Conservation (phyloP, 2,113 vertebrate species). For the Oncorhynchus keta region DNA sequence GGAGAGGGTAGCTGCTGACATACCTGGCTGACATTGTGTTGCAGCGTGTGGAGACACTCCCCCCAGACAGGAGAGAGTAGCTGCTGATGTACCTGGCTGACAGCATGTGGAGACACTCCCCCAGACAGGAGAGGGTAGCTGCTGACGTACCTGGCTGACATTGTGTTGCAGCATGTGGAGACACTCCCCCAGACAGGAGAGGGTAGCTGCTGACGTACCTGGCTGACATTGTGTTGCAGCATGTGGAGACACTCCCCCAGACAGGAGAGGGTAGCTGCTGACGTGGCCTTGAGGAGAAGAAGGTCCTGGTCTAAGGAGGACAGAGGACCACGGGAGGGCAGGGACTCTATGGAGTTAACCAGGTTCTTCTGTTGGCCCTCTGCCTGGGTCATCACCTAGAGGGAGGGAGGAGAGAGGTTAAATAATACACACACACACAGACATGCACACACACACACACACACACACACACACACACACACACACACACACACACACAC, state of each 20-base stretch:
- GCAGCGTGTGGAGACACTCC: too few relatives aligned
- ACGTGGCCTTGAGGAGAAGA: conserved; percentile 96
- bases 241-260: conserved; percentile 94
- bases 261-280: conserved; percentile 96
- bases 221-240: conserved; percentile 76
- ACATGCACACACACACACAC: background rate
- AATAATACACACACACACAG: background rate
- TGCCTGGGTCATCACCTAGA: conserved; percentile 89
- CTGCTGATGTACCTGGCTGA: too few relatives aligned
- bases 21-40: too few relatives aligned
- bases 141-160: too few relatives aligned
- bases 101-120: too few relatives aligned
- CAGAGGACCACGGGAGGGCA: conserved; percentile 87
- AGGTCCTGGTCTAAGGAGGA: conserved; percentile 97
- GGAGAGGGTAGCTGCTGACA: too few relatives aligned
- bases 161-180: conserved; percentile 85
- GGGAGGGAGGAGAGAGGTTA: background rate
- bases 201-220: conserved; percentile 89
- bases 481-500: too few relatives aligned
- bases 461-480: background rate
- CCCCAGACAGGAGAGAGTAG: too few relatives aligned
- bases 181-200: conserved; percentile 96
- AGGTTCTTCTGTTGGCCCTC: conserved; percentile 93
- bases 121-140: too few relatives aligned
- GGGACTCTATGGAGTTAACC: conserved; percentile 91